phyloP scores from a whole-genome alignment of 2,797 vertebrate species.

The Streptopelia turtur region DNA sequence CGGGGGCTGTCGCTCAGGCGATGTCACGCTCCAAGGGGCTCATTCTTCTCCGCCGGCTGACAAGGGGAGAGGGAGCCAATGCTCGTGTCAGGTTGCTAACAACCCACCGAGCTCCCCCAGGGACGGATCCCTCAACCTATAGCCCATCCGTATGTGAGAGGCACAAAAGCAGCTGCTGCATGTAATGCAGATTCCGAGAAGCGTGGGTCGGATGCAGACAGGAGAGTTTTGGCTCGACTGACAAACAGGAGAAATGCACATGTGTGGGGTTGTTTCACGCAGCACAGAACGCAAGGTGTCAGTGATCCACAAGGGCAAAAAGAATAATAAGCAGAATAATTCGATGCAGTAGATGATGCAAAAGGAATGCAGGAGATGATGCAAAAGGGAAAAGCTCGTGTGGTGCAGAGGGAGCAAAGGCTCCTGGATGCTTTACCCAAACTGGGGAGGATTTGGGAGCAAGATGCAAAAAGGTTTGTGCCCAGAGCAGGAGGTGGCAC shows the following conservation, averaged over 20 bases:
- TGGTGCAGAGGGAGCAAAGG: neutral
- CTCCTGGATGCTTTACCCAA: neutral
- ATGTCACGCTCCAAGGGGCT: constrained; percentile 52
- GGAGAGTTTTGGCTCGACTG: neutral
- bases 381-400: neutral
- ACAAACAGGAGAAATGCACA: neutral
- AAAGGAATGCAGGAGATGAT: neutral
- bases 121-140: neutral
- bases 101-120: neutral
- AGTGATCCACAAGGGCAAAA: neutral
- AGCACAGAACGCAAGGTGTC: neutral
- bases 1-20: constrained; percentile 70
- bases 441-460: accelerated
- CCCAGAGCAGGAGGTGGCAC: neutral
- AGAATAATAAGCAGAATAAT: neutral
- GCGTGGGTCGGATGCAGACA: neutral
- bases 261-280: no score
- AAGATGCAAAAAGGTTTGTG: neutral
- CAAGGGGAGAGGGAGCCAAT: neutral
- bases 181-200: neutral
- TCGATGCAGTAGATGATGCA: neutral
- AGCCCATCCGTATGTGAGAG: accelerated
- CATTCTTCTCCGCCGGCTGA: constrained; percentile 20
- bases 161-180: neutral
- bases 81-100: constrained; percentile 18